These are phyloP conservation scores for Alca torda DNA, from an alignment of 2,797 vertebrate genomes.

Conservation along the genomic window DNA sequence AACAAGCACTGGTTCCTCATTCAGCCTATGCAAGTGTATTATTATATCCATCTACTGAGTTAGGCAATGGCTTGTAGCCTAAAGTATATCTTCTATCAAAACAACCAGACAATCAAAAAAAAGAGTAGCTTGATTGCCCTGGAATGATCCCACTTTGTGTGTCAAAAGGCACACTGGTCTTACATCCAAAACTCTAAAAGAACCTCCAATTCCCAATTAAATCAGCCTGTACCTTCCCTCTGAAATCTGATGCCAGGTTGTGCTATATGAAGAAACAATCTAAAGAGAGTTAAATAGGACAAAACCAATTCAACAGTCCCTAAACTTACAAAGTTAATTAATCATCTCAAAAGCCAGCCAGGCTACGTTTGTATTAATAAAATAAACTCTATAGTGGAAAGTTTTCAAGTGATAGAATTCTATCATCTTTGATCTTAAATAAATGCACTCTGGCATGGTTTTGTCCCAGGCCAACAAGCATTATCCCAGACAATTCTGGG, in stretches of 20 bases:
- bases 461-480: neutral
- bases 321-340: neutral
- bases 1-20: neutral
- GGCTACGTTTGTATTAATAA: neutral
- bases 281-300: neutral
- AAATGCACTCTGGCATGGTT: neutral
- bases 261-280: neutral
- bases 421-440: neutral
- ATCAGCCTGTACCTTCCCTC: neutral
- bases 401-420: neutral
- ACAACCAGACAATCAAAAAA: neutral
- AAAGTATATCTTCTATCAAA: neutral
- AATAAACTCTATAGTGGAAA: neutral
- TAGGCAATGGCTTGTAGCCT: neutral
- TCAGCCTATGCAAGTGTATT: neutral
- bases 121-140: neutral
- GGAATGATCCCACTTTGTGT: neutral
- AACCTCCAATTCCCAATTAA: neutral
- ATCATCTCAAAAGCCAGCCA: neutral
- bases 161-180: neutral
- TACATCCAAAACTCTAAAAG: neutral
- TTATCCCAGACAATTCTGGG: neutral
- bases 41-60: neutral
- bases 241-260: neutral
- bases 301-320: neutral